Base-by-base conservation (phyloP, 1,140 invertebrate species). In the Whitmania pigra region DNA sequence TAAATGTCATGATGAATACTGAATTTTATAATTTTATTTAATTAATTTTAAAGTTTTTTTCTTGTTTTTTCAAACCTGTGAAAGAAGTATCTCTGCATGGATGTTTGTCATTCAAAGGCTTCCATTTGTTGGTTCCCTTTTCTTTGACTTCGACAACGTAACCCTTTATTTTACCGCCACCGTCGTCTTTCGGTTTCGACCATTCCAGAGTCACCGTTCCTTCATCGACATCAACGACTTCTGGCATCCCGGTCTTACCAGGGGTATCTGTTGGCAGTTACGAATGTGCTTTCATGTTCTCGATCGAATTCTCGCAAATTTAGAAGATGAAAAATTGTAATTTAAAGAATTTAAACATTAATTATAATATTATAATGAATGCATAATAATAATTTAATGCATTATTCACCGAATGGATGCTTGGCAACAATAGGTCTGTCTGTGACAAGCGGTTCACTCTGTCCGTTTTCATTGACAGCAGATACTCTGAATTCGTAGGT, bases 391-490 rank as follows among this genome's bases (percentile, higher is more conserved):
- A n/a, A n/a, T n/a, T n/a, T n/a, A n/a, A n/a, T n/a, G n/a, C n/a
- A 0, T 49, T 49, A 4, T 13, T 78, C 76, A 82, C 91, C 93
- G 86, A 96, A 99, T 76, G 94, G 92, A 86, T 93, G 93, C 83
- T 97, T 90, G 77, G 95, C 90, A 75, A 88, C 89, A 77, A 97
- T 89, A 6, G 92, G 88, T 69, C 92, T 89, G 15, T 88, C 87
- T 71, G 91, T 89, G 75, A 93, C 90, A 18, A 98, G 80, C 27
- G 95, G 93, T 74, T 95, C 90, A 31, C 93, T 94, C 6, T 95
- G 85, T 2, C 96, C 97, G 78, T 98, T 95, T 76, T 97, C 93
- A 84, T 99, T 99, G 81, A 98, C 96, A 36, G 96, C 96, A 49
- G 90, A 87, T 0, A 98, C 88, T 71, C 96, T 86, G 87, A 99